Evolutionary conservation across 2,797 vertebrate species (phyloP), one percentile per base, ranked within the genome.

Genomic region (Mormyrops attenuatus): DNA sequence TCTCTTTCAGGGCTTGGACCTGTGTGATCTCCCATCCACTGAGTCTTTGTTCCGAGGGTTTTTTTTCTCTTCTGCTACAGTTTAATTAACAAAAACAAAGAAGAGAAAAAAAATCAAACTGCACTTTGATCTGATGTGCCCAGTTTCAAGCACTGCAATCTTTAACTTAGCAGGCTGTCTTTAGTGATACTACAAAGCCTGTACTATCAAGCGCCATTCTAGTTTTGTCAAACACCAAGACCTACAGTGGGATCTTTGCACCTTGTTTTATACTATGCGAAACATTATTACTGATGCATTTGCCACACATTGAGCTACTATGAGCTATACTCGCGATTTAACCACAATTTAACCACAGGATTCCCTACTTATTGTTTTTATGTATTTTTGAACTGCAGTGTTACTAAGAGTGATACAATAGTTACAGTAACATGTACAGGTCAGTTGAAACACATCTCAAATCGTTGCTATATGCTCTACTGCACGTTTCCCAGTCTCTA

Each of bases 1-100:
- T 94, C 92, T 95, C 95, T 95, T 95, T 95, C 90, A 96, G 94
- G 95, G 95, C 93, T 94, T 4, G 84, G 89, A 92, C 92, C 92
- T 90, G 94, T 97, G 95, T 97, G 95, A 96, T 96, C 96, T 95
- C 91, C 95, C 95, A 95, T 95, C 95, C 95, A 94, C 93, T 95
- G 93, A 95, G 92, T 91, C 93, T 95, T 94, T 94, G 91, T 91
- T 85, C 93, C 38, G 89, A 90, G 90, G 90, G 34, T 63, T n/a
- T 38, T 73, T 77, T 63, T 77, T n/a, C 73, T 52, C 73, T 47
- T 47, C 38, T 57, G 88, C 89, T 91, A 85, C 88, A 91, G 85
- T 90, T 91, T 88, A 90, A 89, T 88, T 90, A 90, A 89, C 91
- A 90, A 66, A 91, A 91, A 88, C 88, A 90, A 92, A 91, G 87